Evolutionary conservation across 2,113 vertebrate genomes (phyloP).

Genomic region (Anolis sagrei): DNA sequence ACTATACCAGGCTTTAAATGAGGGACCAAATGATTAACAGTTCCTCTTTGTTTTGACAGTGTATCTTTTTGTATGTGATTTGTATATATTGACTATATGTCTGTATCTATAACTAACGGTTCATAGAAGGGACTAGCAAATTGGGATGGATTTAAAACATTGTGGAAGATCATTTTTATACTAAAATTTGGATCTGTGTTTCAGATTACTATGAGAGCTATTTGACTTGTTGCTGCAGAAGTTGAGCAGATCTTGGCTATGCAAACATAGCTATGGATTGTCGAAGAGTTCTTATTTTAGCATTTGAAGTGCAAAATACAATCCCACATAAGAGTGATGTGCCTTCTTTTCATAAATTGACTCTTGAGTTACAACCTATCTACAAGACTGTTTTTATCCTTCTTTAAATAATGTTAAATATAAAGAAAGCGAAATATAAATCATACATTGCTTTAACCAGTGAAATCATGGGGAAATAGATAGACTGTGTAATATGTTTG

Average conservation of each 20-base stretch:
- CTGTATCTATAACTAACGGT: too few species aligned
- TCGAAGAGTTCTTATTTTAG: not conserved
- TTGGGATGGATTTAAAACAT: too few species aligned
- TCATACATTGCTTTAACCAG: not conserved
- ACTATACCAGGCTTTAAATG: too few species aligned
- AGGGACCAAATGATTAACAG: too few species aligned
- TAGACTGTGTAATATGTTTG: not conserved
- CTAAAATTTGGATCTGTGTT: not conserved
- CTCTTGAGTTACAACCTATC: not conserved
- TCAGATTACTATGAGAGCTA: not conserved
- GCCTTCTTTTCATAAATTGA: not conserved
- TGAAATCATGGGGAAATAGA: not conserved
- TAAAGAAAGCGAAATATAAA: not conserved
- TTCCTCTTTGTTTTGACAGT: too few species aligned
- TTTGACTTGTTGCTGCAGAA: not conserved
- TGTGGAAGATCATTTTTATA: too few species aligned
- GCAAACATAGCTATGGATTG: not conserved
- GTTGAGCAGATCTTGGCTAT: not conserved
- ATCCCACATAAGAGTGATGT: not conserved
- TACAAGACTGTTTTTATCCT: not conserved
- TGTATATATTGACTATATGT: too few species aligned
- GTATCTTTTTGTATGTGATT: too few species aligned
- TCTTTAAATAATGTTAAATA: not conserved
- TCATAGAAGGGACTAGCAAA: too few species aligned
- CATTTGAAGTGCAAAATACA: conserved; percentile 23